phyloP scores from a whole-genome alignment of 2,797 vertebrate genomes.

The Saxicola maurus region DNA sequence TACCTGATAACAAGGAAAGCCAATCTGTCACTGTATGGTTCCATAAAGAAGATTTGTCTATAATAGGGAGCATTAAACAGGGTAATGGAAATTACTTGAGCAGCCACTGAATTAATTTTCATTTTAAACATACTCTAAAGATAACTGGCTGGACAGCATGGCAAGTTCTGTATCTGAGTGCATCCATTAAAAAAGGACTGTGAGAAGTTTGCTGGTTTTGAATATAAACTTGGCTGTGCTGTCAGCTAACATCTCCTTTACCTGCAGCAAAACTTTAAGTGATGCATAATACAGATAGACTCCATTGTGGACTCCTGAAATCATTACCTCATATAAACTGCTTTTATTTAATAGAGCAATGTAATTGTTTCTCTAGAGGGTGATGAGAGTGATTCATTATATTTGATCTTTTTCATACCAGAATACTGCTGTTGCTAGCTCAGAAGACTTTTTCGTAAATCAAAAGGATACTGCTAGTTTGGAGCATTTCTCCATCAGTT shows the following conservation, averaged over 20 bases:
- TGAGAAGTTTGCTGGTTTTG: not conserved
- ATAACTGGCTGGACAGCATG: conserved; percentile 8
- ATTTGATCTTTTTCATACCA: not conserved
- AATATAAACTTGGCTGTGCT: not conserved
- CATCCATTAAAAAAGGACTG: not conserved
- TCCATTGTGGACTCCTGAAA: not conserved
- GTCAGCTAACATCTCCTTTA: not conserved
- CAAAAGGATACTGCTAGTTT: conserved; percentile 26
- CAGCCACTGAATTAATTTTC: conserved; percentile 54
- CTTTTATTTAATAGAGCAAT: not conserved
- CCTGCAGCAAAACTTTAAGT: not conserved
- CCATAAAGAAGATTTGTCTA: conserved; percentile 45
- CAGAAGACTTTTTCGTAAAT: conserved; percentile 30
- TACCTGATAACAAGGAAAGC: conserved; percentile 41
- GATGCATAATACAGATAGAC: not conserved
- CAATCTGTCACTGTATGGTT: conserved; percentile 43
- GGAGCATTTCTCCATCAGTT: conserved; percentile 25
- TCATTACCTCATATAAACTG: conserved; percentile 3
- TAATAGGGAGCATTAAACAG: conserved; percentile 16
- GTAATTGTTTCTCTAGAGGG: conserved; percentile 11
- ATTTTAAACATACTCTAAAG: conserved; percentile 41
- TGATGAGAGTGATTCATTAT: not conserved
- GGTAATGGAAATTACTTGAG: conserved; percentile 28
- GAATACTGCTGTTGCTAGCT: not conserved
- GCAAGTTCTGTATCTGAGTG: not conserved